Base-by-base conservation (phyloP, 2,113 vertebrate genomes). In the Elephantulus edwardii region DNA sequence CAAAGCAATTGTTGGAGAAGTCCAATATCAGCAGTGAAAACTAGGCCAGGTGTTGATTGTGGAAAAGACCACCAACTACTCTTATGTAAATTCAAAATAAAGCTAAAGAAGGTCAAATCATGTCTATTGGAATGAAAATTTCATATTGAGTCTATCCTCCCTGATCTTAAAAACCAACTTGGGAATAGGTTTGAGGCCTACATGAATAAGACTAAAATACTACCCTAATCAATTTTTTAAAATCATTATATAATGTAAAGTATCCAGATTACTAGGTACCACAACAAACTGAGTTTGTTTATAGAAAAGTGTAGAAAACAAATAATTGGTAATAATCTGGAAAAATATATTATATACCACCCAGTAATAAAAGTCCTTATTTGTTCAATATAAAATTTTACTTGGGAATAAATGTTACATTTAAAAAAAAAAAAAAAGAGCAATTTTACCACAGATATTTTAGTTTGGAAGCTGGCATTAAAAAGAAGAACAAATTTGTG, bases 391-490 rank as follows among this genome's bases (percentile, higher is more conserved):
- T 14, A 46, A 50, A 92, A 56, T 14, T 14, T 54, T 8, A 12
- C 35, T 90, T 88, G 24, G 33, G n/a, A 95, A 90, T 90, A 24
- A 50, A 71, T 78, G 6, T 42, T 64, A 17, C 38, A 79, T 46
- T 71, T 54, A 17, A 91, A 74, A n/a, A n/a, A n/a, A n/a, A n/a
- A n/a, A n/a, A n/a, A n/a, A n/a, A n/a, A 46, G 22, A 62, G 22
- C 17, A 30, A 56, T 52, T 88, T 91, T 83, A 71, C 38, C 9
- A 54, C 14, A 86, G 2, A 81, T 56, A 87, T 89, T 83, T 91
- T 3, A 54, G 22, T 14, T 75, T 58, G 88, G 42, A 88, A 79
- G 5, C 8, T 83, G 9, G 72, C 33, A 38, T 48, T 64, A 77
- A 75, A 58, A 84, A 54, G 38, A 89, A 38, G 40, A 77, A 77